phyloP scores from a whole-genome alignment of 2,113 vertebrate species.

The Cryptoleucopteryx plumbea region DNA sequence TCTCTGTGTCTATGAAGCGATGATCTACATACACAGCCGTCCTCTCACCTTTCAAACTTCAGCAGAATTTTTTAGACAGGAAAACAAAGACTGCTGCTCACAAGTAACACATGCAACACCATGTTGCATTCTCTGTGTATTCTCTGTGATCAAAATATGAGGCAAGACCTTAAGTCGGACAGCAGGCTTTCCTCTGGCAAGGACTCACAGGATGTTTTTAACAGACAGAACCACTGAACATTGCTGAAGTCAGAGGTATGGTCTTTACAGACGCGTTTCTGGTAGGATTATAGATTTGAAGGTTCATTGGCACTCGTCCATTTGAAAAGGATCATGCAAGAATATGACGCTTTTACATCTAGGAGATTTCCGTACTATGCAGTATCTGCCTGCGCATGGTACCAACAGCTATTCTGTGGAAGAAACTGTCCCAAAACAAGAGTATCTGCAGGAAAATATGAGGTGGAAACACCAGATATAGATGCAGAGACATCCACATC shows the following conservation, averaged over 20 bases:
- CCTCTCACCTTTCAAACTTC: neutral
- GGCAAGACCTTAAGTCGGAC: neutral
- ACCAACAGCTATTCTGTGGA: neutral
- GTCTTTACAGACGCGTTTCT: neutral
- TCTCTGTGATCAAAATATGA: neutral
- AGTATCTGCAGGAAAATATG: neutral
- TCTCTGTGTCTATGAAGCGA: neutral
- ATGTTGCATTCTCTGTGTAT: accelerated
- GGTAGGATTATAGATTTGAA: neutral
- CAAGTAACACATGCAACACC: neutral
- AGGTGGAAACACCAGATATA: neutral
- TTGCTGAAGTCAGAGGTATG: neutral
- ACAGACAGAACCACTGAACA: neutral
- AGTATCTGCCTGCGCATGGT: neutral
- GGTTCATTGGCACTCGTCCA: neutral
- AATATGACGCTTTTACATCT: neutral
- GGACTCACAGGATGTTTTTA: neutral
- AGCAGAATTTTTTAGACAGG: neutral
- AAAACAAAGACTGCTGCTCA: neutral
- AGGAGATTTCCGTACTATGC: neutral
- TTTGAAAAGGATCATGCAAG: neutral
- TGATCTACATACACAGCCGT: neutral
- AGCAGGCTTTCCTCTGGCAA: neutral
- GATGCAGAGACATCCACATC: neutral
- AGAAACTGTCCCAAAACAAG: neutral